phyloP scores from a whole-genome alignment of 2,113 vertebrate species.

The Oreochromis spilurus region DNA sequence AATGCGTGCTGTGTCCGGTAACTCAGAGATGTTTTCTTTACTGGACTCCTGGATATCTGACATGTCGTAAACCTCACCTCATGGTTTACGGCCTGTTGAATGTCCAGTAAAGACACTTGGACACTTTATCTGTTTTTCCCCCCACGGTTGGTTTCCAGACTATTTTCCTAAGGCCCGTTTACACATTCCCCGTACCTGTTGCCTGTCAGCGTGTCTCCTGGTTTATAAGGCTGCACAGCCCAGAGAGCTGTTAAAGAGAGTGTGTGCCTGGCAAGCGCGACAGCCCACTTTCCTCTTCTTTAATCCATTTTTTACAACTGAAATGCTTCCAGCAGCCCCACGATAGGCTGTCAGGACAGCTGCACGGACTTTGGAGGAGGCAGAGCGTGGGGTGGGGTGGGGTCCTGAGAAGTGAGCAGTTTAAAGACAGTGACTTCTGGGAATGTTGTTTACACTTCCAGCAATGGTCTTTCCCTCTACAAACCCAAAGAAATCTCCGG shows the following conservation, averaged over 20 bases:
- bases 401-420: conserved; percentile 4
- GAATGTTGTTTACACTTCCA: conserved; percentile 40
- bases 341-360: conserved; percentile 1
- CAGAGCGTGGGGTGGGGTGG: neutral
- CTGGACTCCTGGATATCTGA: neutral
- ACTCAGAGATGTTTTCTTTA: neutral
- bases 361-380: neutral
- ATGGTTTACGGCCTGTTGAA: neutral
- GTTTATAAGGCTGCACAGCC: conserved; percentile 13
- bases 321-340: conserved; percentile 14
- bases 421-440: conserved; percentile 55
- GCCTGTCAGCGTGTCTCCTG: conserved; percentile 3
- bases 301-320: conserved; percentile 37
- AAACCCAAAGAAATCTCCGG: conserved; percentile 15
- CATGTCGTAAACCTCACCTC: neutral
- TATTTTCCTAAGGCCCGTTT: neutral
- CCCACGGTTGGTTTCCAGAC: neutral
- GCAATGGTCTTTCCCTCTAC: conserved; percentile 8
- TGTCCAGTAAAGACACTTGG: neutral
- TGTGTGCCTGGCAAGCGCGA: conserved; percentile 7
- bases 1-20: neutral
- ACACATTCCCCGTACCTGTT: conserved; percentile 15
- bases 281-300: conserved; percentile 10
- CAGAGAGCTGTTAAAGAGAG: conserved; percentile 21
- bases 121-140: neutral